Base-by-base conservation (phyloP, 2,113 vertebrate genomes). In the Nycticebus coucang region DNA sequence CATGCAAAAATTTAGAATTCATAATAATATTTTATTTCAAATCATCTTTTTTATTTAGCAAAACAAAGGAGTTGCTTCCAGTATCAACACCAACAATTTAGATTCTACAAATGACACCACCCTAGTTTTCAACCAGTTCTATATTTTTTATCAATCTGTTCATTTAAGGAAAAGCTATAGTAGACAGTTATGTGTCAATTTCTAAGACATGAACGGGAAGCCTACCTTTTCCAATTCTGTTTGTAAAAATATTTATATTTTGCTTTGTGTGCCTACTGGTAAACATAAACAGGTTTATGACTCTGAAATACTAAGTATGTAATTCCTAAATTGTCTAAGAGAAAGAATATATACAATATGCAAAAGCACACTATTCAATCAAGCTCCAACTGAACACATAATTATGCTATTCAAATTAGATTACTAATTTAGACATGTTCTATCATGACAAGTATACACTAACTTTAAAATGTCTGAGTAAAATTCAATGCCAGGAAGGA, bases 341-440 rank as follows among this genome's bases (percentile, higher is more conserved):
- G 66, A 91, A 75, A 75, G 68, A 95, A 84, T 30, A 85, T 57
- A 37, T 2, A 80, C 4, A 62, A 59, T 80, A 92, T 60, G 79
- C 93, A 93, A 92, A 94, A 83, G 30, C 7, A 45, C 55, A n/a
- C 37, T 45, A 92, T 79, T 96, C 68, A 94, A 85, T 94, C 94
- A 92, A 91, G 92, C 74, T 81, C 74, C 87, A 59, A 85, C n/a
- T 80, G 66, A 69, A 94, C 55, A 82, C 28, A 82, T 96, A 96
- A 96, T n/a, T 96, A 95, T 45, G 72, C 35, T 66, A 97, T 93
- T 95, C 93, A 95, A 95, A 97, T 97, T 82, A 93, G 83, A 94
- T 78, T 21, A 96, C 92, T 95, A 96, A 98, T 97, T 94, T 90
- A 96, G 94, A 96, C 84, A 53, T 62, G 83, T 75, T 81, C 91